Evolutionary conservation across 2,888 invertebrate species (phyloP).

Genomic region (Dione juno): DNA sequence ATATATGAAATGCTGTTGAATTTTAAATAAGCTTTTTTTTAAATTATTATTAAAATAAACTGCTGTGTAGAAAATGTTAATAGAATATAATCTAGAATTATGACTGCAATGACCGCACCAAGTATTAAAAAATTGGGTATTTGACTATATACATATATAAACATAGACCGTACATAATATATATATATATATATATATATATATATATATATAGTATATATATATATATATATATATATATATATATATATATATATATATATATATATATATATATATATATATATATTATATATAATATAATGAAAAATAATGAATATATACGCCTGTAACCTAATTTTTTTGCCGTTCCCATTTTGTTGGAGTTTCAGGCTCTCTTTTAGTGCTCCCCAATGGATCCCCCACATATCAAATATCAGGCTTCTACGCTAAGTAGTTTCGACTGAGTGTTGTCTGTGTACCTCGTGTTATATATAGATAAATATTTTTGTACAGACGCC

Average conservation of each 20-base stretch:
- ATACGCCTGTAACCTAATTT: no score
- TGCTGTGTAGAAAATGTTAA: slow-evolving; percentile 34
- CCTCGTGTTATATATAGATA: no score
- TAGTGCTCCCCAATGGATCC: no score
- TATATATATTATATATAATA: not conserved
- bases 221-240: not conserved
- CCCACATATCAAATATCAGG: no score
- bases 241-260: not conserved
- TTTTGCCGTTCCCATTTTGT: no score
- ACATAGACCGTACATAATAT: not conserved
- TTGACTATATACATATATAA: slow-evolving; percentile 17
- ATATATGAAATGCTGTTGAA: slow-evolving; percentile 74
- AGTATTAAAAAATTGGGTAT: slow-evolving; percentile 25
- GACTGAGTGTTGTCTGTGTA: no score
- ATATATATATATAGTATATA: not conserved
- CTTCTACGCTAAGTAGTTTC: no score
- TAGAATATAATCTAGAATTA: not conserved
- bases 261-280: not conserved
- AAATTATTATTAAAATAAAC: slow-evolving; percentile 30
- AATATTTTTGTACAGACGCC: no score
- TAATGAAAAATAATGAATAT: no score
- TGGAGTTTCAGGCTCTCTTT: no score
- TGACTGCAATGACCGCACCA: slow-evolving; percentile 20
- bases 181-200: not conserved
- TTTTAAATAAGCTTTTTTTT: slow-evolving; percentile 45